phyloP scores from a whole-genome alignment of 2,888 invertebrate species.

The Anorthoa munda region DNA sequence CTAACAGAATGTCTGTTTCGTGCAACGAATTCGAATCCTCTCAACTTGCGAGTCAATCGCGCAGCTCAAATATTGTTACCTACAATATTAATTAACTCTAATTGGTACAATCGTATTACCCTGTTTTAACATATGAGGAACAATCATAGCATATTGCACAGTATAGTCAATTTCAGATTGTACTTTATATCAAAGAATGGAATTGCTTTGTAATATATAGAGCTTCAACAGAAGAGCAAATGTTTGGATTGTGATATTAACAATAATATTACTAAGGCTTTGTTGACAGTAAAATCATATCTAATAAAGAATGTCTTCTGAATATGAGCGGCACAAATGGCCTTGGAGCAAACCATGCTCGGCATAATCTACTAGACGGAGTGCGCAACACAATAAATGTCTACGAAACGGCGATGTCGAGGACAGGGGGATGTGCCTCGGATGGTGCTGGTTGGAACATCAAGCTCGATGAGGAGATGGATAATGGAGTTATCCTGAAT shows the following conservation, averaged over 20 bases:
- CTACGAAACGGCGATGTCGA: no score
- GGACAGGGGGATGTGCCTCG: no score
- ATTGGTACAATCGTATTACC: conserved; percentile 3
- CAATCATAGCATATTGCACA: neutral
- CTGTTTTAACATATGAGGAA: neutral
- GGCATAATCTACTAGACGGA: no score
- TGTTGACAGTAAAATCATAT: neutral
- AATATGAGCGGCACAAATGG: no score
- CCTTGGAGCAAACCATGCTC: no score
- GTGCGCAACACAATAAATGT: no score
- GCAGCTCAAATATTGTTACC: neutral
- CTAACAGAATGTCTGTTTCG: neutral
- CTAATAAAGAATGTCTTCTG: no score
- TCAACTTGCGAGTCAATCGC: neutral
- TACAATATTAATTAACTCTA: conserved; percentile 13
- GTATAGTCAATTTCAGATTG: conserved; percentile 10
- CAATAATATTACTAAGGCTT: neutral
- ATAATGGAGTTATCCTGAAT: no score
- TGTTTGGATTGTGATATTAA: neutral
- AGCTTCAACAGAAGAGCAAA: neutral
- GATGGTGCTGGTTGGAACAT: no score
- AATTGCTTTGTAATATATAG: conserved; percentile 13
- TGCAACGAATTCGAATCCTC: neutral
- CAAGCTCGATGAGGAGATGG: no score
- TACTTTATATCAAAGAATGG: conserved; percentile 13